A percentile compares a stretch with the other conserved stretches of the same genome.
These are phyloP conservation scores for Saccopteryx bilineata DNA, from an alignment of 2,113 vertebrate genomes.

Conservation along the genomic window DNA sequence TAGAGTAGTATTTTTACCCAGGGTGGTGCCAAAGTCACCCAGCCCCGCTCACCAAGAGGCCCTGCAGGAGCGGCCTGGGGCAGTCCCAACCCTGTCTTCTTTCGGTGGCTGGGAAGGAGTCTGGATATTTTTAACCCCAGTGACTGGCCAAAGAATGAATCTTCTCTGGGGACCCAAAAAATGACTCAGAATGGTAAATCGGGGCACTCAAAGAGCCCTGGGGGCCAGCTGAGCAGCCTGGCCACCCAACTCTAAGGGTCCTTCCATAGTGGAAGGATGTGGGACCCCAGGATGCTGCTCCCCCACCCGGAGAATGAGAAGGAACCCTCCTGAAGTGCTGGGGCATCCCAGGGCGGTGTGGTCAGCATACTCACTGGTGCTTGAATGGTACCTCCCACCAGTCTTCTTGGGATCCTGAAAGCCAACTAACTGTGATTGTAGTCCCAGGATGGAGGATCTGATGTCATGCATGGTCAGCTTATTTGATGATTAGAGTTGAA, in stretches of 20 bases:
- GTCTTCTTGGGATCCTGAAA: not conserved
- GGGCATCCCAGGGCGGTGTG: rapidly evolving
- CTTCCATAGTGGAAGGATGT: rapidly evolving
- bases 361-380: not conserved
- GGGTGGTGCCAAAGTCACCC: not conserved
- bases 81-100: not conserved
- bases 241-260: not conserved
- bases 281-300: not conserved
- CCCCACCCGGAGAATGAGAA: no score
- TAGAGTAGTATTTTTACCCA: not conserved
- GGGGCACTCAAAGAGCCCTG: not conserved
- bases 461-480: rapidly evolving
- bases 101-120: not conserved
- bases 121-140: not conserved
- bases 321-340: rapidly evolving
- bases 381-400: no score
- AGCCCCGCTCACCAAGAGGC: not conserved
- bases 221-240: not conserved
- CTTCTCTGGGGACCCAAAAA: not conserved
- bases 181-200: not conserved
- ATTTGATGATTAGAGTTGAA: no score
- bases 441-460: rapidly evolving
- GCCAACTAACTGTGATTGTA: rapidly evolving
- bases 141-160: not conserved
- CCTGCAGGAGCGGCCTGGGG: not conserved